Conservation (phyloP, 2,888 invertebrate genomes). For the Quadroppia sp. region DNA sequence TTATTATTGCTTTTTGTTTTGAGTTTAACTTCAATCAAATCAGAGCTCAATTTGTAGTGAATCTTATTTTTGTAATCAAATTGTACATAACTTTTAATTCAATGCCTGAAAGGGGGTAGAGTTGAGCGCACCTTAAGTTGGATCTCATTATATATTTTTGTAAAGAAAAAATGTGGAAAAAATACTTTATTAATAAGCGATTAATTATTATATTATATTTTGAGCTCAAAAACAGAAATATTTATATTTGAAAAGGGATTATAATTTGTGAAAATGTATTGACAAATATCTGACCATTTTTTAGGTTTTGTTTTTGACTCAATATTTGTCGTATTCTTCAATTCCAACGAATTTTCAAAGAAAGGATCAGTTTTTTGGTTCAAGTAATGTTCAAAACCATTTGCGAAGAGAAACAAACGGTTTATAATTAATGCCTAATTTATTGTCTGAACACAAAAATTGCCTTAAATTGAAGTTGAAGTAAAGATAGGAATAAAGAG, state of each 20-base stretch:
- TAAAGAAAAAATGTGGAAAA: background rate
- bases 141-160: constrained; percentile 38
- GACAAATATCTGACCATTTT: too few species aligned
- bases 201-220: constrained; percentile 3
- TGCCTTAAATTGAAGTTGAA: constrained; percentile 16
- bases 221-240: constrained; percentile 12
- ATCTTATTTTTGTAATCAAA: background rate
- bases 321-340: background rate
- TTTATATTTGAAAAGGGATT: constrained; percentile 13
- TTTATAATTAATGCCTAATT: background rate
- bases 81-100: background rate
- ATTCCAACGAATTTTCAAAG: background rate
- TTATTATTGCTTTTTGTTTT: too few species aligned
- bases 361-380: background rate
- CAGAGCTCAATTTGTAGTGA: background rate
- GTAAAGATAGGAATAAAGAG: background rate
- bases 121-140: constrained; percentile 20
- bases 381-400: background rate
- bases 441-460: constrained; percentile 23
- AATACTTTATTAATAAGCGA: constrained; percentile 7
- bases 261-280: too few species aligned
- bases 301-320: background rate
- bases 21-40: background rate
- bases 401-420: background rate
- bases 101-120: too few species aligned